Evolutionary conservation across 2,113 vertebrate species (phyloP).

Genomic region (Cercocebus atys): DNA sequence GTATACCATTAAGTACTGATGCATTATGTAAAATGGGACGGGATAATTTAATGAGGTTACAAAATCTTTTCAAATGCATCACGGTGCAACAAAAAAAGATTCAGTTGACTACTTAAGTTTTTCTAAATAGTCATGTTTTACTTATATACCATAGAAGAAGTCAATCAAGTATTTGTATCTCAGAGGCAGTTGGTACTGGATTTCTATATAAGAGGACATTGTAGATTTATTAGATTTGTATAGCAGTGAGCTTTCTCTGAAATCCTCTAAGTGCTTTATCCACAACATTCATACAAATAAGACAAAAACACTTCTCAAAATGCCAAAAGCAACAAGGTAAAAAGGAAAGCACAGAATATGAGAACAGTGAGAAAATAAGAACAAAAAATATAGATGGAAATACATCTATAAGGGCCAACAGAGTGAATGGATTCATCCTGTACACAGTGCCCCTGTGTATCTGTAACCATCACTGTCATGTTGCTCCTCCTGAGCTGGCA

Average conservation of each 20-base stretch:
- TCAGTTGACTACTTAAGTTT: not conserved
- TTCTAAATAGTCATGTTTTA: not conserved
- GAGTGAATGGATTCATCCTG: not conserved
- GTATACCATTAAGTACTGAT: not conserved
- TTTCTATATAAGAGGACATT: not conserved
- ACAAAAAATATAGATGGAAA: not conserved
- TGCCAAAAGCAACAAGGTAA: constrained; percentile 20
- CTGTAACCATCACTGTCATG: not conserved
- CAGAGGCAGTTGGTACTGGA: not conserved
- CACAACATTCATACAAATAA: constrained; percentile 2
- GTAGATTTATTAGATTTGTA: not conserved
- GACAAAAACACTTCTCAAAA: constrained; percentile 25
- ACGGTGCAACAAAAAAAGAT: not conserved
- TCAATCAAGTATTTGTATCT: constrained; percentile 22
- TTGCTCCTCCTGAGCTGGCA: not conserved
- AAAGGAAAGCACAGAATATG: not conserved
- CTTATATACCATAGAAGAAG: not conserved
- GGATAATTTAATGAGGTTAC: not conserved
- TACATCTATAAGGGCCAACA: not conserved
- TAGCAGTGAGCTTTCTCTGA: not conserved
- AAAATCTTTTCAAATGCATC: not conserved
- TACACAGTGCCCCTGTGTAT: not conserved
- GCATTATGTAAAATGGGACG: not conserved
- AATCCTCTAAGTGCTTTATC: constrained; percentile 14
- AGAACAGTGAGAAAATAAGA: not conserved